phyloP scores from a whole-genome alignment of 2,888 invertebrate genomes.

The Nymphalis c-album region DNA sequence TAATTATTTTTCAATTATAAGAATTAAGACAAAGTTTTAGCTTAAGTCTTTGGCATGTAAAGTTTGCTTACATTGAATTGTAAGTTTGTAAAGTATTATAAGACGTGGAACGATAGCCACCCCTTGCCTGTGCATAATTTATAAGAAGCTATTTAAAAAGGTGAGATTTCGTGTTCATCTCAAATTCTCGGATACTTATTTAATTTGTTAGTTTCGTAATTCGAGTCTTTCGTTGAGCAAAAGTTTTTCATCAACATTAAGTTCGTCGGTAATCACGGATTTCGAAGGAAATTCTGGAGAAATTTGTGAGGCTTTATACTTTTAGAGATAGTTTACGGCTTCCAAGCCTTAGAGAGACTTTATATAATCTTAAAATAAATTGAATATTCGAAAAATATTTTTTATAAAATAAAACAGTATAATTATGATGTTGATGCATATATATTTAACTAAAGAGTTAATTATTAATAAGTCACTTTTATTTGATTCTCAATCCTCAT shows the following conservation, averaged over 20 bases:
- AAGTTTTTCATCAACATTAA: constrained; percentile 19
- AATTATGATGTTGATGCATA: too few relatives aligned
- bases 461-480: too few relatives aligned
- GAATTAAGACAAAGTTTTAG: neutral
- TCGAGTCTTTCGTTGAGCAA: neutral
- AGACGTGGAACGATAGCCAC: neutral
- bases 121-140: constrained; percentile 2
- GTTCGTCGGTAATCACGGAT: constrained; percentile 4
- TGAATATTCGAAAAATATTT: neutral
- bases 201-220: constrained; percentile 16
- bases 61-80: neutral
- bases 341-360: neutral
- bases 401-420: too few relatives aligned
- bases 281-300: neutral
- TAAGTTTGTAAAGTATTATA: neutral
- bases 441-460: too few relatives aligned
- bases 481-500: too few relatives aligned
- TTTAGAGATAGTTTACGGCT: constrained; percentile 2
- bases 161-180: constrained; percentile 15
- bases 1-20: neutral
- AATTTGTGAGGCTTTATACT: neutral
- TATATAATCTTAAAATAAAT: neutral
- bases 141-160: constrained; percentile 9
- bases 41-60: neutral
- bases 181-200: constrained; percentile 6